Evolutionary conservation across 2,797 vertebrate genomes (phyloP).

Genomic region (Oreochromis grahami): DNA sequence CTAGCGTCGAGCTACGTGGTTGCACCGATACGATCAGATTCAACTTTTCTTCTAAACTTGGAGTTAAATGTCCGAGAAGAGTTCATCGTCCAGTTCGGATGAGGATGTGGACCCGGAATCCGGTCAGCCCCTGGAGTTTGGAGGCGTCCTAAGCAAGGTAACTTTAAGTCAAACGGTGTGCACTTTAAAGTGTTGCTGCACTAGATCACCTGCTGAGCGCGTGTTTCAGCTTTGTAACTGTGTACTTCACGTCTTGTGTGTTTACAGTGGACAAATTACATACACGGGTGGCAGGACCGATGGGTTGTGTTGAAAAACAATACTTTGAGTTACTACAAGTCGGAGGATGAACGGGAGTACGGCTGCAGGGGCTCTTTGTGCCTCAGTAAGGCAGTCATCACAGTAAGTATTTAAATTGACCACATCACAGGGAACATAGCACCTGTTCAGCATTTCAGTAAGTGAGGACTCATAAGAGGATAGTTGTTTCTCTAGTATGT

Average conservation of each 20-base stretch:
- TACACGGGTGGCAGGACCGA: constrained; percentile 98
- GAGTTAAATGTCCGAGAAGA: constrained; percentile 92
- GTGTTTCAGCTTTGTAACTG: neutral
- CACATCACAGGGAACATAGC: neutral
- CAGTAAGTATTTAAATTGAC: constrained; percentile 76
- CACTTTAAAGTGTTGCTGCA: neutral
- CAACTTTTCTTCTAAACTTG: neutral
- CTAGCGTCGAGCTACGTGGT: neutral
- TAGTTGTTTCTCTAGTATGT: neutral
- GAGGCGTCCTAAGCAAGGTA: constrained; percentile 93
- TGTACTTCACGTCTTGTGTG: neutral
- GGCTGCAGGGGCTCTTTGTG: constrained; percentile 97
- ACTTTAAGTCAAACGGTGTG: neutral
- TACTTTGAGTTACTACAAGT: constrained; percentile 96
- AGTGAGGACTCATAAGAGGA: neutral
- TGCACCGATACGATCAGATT: neutral
- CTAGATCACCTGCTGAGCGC: neutral
- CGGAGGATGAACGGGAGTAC: constrained; percentile 93
- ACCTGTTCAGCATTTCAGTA: constrained; percentile 4
- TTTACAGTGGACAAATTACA: constrained; percentile 97
- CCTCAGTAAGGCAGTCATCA: constrained; percentile 95
- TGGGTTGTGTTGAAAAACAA: constrained; percentile 96
- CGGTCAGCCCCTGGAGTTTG: constrained; percentile 86
- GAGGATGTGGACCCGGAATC: constrained; percentile 95
- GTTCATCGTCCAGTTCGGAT: constrained; percentile 92